These are phyloP conservation scores for Strix aluco DNA, from an alignment of 2,113 vertebrate species.

Conservation along the genomic window DNA sequence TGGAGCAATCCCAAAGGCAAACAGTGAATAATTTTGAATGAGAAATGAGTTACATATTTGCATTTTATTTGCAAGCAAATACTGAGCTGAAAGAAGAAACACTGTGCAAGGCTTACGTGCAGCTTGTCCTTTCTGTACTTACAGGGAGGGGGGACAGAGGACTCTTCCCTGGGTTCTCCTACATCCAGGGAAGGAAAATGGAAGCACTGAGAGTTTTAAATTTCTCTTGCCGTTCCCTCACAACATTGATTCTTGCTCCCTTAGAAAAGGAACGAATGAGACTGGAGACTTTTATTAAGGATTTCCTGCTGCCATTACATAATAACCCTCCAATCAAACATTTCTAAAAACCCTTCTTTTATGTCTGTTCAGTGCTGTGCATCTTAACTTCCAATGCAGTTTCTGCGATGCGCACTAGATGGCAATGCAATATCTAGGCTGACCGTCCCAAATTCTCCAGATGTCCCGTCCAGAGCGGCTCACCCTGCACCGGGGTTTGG, in stretches of 20 bases:
- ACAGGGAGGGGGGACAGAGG: rapidly evolving
- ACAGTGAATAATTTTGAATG: background rate
- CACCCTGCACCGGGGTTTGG: background rate
- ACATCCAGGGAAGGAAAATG: background rate
- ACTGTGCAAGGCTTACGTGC: background rate
- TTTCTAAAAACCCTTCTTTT: background rate
- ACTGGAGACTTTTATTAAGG: background rate
- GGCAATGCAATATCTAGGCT: constrained; percentile 33
- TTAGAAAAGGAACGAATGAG: background rate
- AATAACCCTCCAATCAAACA: rapidly evolving
- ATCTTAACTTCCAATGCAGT: background rate
- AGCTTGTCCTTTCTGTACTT: background rate
- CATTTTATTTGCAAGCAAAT: background rate
- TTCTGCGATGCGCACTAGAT: background rate
- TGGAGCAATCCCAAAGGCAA: background rate
- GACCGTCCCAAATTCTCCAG: background rate
- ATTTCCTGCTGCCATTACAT: background rate
- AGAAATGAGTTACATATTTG: background rate
- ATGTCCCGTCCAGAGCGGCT: rapidly evolving
- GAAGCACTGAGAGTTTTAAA: background rate
- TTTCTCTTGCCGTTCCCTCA: background rate
- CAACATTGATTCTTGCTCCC: background rate
- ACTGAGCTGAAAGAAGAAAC: background rate
- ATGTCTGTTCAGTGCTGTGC: rapidly evolving
- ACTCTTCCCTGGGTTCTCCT: background rate